These are phyloP conservation scores for Penelope pileata DNA, from an alignment of 2,113 vertebrate species.

Conservation along the genomic window DNA sequence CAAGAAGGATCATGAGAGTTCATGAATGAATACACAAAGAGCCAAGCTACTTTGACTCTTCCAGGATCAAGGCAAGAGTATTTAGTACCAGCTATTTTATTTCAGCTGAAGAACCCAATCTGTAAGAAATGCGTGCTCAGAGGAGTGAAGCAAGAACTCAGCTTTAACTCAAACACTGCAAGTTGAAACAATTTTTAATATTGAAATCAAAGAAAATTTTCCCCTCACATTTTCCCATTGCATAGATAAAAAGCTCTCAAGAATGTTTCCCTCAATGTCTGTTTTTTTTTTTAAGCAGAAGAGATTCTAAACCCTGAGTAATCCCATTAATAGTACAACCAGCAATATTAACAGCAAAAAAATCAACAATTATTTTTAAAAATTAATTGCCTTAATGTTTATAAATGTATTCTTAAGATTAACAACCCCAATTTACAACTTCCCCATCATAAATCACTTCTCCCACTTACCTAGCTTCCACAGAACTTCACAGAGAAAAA, in stretches of 20 bases:
- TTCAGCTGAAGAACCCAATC: neutral
- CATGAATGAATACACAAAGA: fast-evolving
- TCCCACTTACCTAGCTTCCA: neutral
- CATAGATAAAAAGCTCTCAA: neutral
- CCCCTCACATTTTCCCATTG: neutral
- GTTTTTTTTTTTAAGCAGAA: neutral
- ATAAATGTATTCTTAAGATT: neutral
- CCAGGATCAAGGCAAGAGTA: neutral
- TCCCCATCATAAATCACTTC: neutral
- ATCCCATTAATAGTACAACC: neutral
- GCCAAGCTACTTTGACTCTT: neutral
- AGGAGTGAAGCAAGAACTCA: neutral
- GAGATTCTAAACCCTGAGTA: neutral
- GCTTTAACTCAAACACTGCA: neutral
- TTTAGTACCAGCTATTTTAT: neutral
- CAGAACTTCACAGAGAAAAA: neutral
- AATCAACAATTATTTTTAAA: constrained; percentile 23
- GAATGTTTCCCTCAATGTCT: fast-evolving
- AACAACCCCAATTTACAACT: neutral
- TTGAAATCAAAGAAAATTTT: neutral
- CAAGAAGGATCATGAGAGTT: neutral
- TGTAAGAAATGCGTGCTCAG: neutral
- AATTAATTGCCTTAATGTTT: constrained; percentile 19
- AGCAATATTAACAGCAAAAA: constrained; percentile 50
- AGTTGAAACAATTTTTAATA: constrained; percentile 26